Evolutionary conservation across 2,797 vertebrate species (phyloP), one percentile per base, ranked within the genome.

Genomic region (Zenarchopterus dispar): DNA sequence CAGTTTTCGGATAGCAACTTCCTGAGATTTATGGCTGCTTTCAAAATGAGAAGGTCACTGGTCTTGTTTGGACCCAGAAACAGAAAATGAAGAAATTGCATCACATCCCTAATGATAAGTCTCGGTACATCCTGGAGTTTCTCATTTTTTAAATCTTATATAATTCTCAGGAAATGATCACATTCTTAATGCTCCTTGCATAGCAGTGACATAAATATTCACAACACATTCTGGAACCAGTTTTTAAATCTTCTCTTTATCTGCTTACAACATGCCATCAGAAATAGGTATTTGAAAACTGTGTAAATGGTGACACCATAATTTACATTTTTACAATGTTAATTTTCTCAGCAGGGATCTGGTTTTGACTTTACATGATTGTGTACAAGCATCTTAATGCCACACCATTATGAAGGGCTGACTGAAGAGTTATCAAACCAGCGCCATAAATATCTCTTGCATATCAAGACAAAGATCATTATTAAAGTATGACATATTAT

Each of bases 11-110:
- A n/a, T n/a, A 16, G 36, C 56, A 23, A 57, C 24, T 33, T 22
- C 13, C 17, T 24, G 15, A 67, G 50, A 58, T 74, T 39, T 33
- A 71, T 73, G 18, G 26, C 49, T 51, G 19, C 36, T 65, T 57
- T 75, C 5, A 43, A 6, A 56, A 21, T n/a, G 17, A 26, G 59
- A 54, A 39, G 36, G 13, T 62, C 21, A 56, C 13, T 33, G 23
- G 10, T 33, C 4, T 52, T 16, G 21, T 57, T 43, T 26, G 9
- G 50, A 28, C 1, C 0, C 23, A 17, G 33, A 23, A 42, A 50
- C 24, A 54, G 33, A 23, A 21, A 51, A 23, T 39, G 5, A 46
- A 45, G 39, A 61, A 36, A 43, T 59, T 47, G 11, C 55, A 44
- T 61, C 46, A 58, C 28, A 52, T 55, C 21, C 17, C 6, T 28